Conservation (phyloP, 2,888 invertebrate species). For the Therioaphis trifolii region DNA sequence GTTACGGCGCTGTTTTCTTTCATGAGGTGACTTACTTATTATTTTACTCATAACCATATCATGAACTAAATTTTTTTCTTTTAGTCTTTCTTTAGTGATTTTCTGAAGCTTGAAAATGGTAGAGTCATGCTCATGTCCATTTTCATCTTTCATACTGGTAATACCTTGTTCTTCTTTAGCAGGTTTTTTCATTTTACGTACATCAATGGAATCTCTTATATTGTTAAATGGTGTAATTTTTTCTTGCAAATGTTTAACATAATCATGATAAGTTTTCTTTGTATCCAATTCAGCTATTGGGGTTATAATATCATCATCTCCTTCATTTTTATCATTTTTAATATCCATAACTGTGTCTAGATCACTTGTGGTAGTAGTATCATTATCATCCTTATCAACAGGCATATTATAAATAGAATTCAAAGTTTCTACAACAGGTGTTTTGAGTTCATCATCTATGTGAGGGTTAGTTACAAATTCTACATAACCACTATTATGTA, state of each 20-base stretch:
- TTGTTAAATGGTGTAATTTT: constrained; percentile 79
- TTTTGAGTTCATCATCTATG: constrained; percentile 69
- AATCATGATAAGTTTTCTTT: constrained; percentile 66
- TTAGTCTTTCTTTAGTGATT: constrained; percentile 81
- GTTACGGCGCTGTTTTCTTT: constrained; percentile 53
- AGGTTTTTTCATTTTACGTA: constrained; percentile 71
- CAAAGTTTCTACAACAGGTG: constrained; percentile 67
- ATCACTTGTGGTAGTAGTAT: constrained; percentile 66
- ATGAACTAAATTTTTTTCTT: constrained; percentile 85
- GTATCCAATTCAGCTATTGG: constrained; percentile 51
- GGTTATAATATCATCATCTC: constrained; percentile 60
- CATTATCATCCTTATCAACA: constrained; percentile 62
- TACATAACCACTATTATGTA: constrained; percentile 75
- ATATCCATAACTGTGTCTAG: constrained; percentile 66
- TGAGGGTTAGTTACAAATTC: constrained; percentile 73
- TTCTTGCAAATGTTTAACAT: constrained; percentile 76
- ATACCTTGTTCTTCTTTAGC: constrained; percentile 71
- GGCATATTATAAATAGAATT: constrained; percentile 31
- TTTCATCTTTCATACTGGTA: constrained; percentile 70
- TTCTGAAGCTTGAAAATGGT: constrained; percentile 79
- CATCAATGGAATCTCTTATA: constrained; percentile 77
- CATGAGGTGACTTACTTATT: constrained; percentile 66
- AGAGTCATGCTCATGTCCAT: constrained; percentile 67
- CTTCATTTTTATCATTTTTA: constrained; percentile 19
- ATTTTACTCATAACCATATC: constrained; percentile 85